These are phyloP conservation scores for Solenodon paradoxus DNA, from an alignment of 2,113 vertebrate genomes.

Conservation along the genomic window DNA sequence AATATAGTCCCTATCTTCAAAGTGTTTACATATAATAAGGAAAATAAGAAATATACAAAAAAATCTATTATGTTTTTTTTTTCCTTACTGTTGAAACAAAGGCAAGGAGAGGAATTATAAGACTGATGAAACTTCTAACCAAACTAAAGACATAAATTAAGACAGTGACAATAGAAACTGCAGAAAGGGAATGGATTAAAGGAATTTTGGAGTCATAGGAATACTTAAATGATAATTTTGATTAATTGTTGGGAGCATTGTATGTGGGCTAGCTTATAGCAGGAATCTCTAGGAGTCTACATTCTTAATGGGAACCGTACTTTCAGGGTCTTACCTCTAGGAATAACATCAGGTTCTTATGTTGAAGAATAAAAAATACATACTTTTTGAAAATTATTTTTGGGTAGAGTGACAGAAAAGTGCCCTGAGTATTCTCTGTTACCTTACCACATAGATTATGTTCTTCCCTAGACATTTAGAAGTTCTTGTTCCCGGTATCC, in stretches of 20 bases:
- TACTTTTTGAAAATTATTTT: too few species aligned
- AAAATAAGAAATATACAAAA: not conserved
- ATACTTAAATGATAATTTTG: not conserved
- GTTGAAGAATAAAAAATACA: not conserved
- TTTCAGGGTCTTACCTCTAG: not conserved
- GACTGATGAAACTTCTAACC: not conserved
- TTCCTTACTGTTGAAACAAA: not conserved
- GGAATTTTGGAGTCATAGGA: not conserved
- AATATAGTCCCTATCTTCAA: not conserved
- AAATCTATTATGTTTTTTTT: not conserved
- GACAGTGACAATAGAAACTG: not conserved
- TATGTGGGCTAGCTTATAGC: not conserved
- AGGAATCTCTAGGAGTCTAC: not conserved
- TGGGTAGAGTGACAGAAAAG: too few species aligned
- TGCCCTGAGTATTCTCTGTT: not conserved
- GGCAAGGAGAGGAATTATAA: not conserved
- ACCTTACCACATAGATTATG: not conserved
- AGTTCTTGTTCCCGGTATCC: not conserved
- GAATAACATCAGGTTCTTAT: not conserved
- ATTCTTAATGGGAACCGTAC: not conserved
- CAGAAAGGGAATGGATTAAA: not conserved
- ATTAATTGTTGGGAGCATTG: not conserved
- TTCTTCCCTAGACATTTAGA: not conserved
- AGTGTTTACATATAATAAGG: not conserved
- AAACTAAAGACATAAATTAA: not conserved